These are phyloP conservation scores for Hylaeus volcanicus DNA, from an alignment of 1,140 invertebrate genomes.

Conservation along the genomic window DNA sequence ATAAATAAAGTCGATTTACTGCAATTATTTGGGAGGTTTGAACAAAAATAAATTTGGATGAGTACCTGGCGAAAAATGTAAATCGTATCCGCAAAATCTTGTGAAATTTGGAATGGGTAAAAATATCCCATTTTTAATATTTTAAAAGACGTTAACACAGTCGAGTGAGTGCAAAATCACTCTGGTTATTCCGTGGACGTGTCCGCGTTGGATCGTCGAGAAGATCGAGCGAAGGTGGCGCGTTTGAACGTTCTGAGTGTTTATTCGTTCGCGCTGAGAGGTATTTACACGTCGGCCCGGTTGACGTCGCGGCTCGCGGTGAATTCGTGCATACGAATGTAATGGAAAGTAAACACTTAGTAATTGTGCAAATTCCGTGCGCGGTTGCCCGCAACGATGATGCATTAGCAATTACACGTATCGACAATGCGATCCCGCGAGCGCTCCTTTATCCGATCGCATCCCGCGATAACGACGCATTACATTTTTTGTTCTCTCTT, in stretches of 20 bases:
- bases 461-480: background rate
- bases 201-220: too few species aligned
- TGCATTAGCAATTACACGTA: constrained; percentile 13
- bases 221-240: too few species aligned
- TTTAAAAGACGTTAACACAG: too few species aligned
- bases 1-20: too few species aligned
- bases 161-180: too few species aligned
- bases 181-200: too few species aligned
- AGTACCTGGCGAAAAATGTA: too few species aligned
- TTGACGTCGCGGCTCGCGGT: background rate
- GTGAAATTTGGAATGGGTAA: too few species aligned
- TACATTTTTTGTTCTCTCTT: background rate
- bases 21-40: too few species aligned
- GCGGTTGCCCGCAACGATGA: background rate
- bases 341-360: background rate
- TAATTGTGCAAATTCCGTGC: background rate
- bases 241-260: background rate
- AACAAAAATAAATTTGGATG: too few species aligned
- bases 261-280: background rate
- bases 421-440: background rate
- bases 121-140: too few species aligned
- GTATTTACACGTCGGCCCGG: constrained; percentile 9
- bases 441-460: background rate
- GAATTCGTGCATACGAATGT: background rate
- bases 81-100: too few species aligned